A percentile compares a stretch with the other conserved stretches of the same genome.
These are phyloP conservation scores for Bombylius major DNA, from an alignment of 2,888 invertebrate genomes.

Conservation along the genomic window DNA sequence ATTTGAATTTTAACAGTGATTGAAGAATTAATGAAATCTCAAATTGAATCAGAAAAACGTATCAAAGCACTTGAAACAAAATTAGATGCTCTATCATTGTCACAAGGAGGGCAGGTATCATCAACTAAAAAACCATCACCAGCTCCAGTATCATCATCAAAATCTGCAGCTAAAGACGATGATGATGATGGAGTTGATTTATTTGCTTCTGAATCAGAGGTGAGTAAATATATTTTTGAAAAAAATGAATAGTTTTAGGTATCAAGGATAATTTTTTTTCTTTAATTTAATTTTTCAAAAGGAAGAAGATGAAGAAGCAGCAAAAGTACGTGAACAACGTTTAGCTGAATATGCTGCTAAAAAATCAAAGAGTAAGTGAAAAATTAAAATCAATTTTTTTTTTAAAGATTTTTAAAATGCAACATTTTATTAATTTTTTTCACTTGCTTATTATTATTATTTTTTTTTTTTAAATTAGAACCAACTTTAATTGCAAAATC, in stretches of 20 bases:
- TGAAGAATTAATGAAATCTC: slow-evolving; percentile 27
- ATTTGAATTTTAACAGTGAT: slow-evolving; percentile 19
- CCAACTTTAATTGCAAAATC: slow-evolving; percentile 86
- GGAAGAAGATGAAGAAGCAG: slow-evolving; percentile 59
- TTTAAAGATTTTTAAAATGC: too few species aligned
- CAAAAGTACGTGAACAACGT: slow-evolving; percentile 68
- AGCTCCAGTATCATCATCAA: slow-evolving; percentile 17
- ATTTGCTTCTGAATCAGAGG: slow-evolving; percentile 69
- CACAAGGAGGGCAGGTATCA: neutral
- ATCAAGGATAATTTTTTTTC: too few species aligned
- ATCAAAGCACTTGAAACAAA: slow-evolving; percentile 27
- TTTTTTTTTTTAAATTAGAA: slow-evolving; percentile 39
- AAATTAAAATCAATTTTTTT: neutral
- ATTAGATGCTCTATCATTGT: slow-evolving; percentile 3
- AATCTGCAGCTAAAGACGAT: slow-evolving; percentile 31
- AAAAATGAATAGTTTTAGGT: too few species aligned
- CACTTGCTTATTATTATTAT: neutral
- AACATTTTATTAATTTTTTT: too few species aligned
- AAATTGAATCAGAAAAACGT: slow-evolving; percentile 29
- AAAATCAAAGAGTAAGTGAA: slow-evolving; percentile 67
- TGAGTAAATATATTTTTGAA: slow-evolving; percentile 12
- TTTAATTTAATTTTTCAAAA: neutral
- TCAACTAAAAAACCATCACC: slow-evolving; percentile 9
- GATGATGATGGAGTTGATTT: slow-evolving; percentile 69
- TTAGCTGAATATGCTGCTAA: slow-evolving; percentile 81